These are phyloP conservation scores for Drosophila bifasciata DNA, from an alignment of 1,140 invertebrate genomes.

Conservation along the genomic window DNA sequence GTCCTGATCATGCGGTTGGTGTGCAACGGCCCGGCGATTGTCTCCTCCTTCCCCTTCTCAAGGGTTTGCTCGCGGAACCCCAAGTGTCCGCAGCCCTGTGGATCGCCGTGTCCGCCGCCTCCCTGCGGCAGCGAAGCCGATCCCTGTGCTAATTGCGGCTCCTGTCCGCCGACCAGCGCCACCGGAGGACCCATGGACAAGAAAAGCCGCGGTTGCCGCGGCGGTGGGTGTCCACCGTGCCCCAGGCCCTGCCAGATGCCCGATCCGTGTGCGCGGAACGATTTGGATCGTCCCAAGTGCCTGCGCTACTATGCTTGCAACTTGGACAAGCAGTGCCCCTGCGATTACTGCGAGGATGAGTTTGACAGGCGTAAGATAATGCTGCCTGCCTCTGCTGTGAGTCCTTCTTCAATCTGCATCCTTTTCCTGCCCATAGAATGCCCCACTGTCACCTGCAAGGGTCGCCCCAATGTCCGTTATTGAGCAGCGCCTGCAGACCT, in stretches of 20 bases:
- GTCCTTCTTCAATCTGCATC: too few relatives aligned
- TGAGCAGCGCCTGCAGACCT: conserved; percentile 52
- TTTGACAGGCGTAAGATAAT: conserved; percentile 64
- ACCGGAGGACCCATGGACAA: conserved; percentile 48
- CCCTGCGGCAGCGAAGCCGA: conserved; percentile 14
- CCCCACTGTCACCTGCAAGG: conserved; percentile 56
- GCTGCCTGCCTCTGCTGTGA: background rate
- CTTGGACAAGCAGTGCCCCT: conserved; percentile 71
- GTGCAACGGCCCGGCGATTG: conserved; percentile 75
- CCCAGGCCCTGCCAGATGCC: conserved; percentile 12
- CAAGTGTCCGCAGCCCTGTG: conserved; percentile 32
- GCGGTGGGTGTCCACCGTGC: background rate
- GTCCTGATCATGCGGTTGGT: conserved; percentile 72
- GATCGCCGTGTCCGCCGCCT: conserved; percentile 24
- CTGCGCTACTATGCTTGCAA: conserved; percentile 75
- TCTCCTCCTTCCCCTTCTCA: conserved; percentile 63
- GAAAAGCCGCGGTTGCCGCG: conserved; percentile 6
- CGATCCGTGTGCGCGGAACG: conserved; percentile 44
- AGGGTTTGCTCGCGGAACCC: conserved; percentile 68
- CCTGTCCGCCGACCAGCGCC: conserved; percentile 12
- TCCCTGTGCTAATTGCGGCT: conserved; percentile 19
- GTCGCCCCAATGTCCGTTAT: conserved; percentile 30
- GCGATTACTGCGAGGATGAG: conserved; percentile 70
- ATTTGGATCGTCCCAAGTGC: conserved; percentile 24
- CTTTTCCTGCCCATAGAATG: conserved; percentile 43